Percentiles rank a stretch among this genome's conserved stretches.
These are phyloP conservation scores for Branchinecta lynchi DNA, from an alignment of 1,140 invertebrate species.

Conservation along the genomic window DNA sequence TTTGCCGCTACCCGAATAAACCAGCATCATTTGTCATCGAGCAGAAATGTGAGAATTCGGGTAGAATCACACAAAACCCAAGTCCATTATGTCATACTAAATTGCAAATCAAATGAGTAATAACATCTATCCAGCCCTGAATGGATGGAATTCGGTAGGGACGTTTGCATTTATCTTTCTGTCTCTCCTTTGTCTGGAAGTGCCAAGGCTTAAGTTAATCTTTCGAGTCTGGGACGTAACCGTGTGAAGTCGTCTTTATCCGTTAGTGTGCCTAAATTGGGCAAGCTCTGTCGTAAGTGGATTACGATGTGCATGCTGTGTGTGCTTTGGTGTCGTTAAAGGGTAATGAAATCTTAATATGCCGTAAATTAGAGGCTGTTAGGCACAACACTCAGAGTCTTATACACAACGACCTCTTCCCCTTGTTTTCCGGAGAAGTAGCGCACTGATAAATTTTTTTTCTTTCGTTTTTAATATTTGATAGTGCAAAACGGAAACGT, in stretches of 20 bases:
- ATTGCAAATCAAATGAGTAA: background rate
- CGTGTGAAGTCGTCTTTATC: background rate
- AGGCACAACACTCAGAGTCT: no score
- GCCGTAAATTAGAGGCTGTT: no score
- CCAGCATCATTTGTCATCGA: no score
- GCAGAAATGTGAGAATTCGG: constrained; percentile 3
- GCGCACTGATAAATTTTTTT: no score
- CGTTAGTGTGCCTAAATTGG: background rate
- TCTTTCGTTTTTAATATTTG: no score
- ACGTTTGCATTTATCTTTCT: constrained; percentile 1
- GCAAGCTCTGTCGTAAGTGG: background rate
- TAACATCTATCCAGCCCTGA: background rate
- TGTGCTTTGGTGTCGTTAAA: background rate
- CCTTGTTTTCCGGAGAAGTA: no score
- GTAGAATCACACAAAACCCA: constrained; percentile 5
- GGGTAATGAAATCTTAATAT: no score
- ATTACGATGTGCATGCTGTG: background rate
- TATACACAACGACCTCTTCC: no score
- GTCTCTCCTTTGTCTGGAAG: background rate
- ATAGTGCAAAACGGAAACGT: no score
- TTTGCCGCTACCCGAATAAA: no score
- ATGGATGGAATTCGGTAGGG: background rate
- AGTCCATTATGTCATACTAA: constrained; percentile 7
- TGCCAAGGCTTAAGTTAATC: background rate
- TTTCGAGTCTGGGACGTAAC: background rate